Evolutionary conservation across 2,113 vertebrate genomes (phyloP), one percentile per base, ranked within the genome.

Genomic region (Dendrocopos noguchii): DNA sequence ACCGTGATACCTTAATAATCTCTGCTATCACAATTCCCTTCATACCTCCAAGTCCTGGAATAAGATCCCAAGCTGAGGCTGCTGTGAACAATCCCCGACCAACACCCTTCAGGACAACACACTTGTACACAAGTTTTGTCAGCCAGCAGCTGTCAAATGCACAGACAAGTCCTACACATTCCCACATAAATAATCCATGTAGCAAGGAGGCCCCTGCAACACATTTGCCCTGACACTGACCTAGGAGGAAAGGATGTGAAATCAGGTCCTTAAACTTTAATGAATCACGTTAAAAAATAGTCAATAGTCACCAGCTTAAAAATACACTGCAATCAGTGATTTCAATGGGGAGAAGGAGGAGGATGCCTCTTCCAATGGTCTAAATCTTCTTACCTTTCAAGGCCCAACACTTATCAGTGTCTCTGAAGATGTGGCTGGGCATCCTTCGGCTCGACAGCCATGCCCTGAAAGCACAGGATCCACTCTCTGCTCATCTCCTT

Each of bases 181-280:
- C 70, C 73, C 90, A 92, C 65, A 74, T 92, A 77, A 88, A 94
- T 86, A 91, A 94, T 80, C 29, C 61, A 84, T 28, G 53, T 4
- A 79, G 56, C 53, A 89, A 89, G 33, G 25, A 84, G 36, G 65
- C 18, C 63, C 19, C 81, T n/a, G 29, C 74, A 79, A 81, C 44
- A 53, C 77, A 19, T 61, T 93, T 81, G 70, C 53, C 81, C 71
- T 47, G 71, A 83, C 78, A 50, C 34, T 55, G 71, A 93, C 87
- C 71, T 64, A 36, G 1, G 5, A 79, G 39, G 33, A 87, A 88
- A 84, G 15, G 47, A 81, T 57, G 93, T 34, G 31, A 66, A 60
- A 47, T 33, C 66, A 76, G 59, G 63, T 87, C 57, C 78, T 75
- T 89, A 91, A 94, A 91, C 33, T 84, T 92, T 79, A 81, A 91